These are phyloP conservation scores for Entomobrya proxima DNA, from an alignment of 2,888 invertebrate genomes.

Conservation along the genomic window DNA sequence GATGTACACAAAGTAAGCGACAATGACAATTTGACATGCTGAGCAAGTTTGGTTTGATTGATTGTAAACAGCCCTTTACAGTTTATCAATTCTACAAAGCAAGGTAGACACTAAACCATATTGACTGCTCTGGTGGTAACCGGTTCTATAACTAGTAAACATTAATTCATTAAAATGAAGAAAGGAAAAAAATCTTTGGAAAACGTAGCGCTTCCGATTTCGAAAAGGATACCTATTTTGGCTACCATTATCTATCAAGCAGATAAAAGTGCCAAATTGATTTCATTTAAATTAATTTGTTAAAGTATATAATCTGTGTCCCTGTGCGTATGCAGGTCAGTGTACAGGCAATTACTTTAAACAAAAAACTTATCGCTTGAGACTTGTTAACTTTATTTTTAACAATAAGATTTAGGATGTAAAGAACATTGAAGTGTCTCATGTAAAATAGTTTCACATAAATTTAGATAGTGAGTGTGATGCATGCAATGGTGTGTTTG, in stretches of 20 bases:
- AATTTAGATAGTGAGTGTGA: neutral
- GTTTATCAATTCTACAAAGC: no score
- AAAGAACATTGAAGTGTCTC: neutral
- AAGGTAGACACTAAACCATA: no score
- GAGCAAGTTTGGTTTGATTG: conserved; percentile 41
- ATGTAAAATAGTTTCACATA: neutral
- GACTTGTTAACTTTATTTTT: neutral
- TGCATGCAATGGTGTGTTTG: neutral
- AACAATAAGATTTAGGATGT: conserved; percentile 11
- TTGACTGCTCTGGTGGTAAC: conserved; percentile 28
- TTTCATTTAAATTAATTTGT: neutral
- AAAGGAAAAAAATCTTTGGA: conserved; percentile 8
- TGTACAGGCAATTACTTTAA: neutral
- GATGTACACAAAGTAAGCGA: no score
- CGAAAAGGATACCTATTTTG: neutral
- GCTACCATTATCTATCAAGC: neutral
- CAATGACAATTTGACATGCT: neutral
- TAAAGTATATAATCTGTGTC: neutral
- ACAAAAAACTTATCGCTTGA: neutral
- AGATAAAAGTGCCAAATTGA: neutral
- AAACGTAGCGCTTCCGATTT: conserved; percentile 47
- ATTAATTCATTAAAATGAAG: neutral
- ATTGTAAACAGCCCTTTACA: no score
- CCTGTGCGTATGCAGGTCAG: neutral
- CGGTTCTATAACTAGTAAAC: conserved; percentile 7